Evolutionary conservation across 1,140 invertebrate genomes (phyloP), one percentile per base, ranked within the genome.

Genomic region (Notospermus geniculatus): DNA sequence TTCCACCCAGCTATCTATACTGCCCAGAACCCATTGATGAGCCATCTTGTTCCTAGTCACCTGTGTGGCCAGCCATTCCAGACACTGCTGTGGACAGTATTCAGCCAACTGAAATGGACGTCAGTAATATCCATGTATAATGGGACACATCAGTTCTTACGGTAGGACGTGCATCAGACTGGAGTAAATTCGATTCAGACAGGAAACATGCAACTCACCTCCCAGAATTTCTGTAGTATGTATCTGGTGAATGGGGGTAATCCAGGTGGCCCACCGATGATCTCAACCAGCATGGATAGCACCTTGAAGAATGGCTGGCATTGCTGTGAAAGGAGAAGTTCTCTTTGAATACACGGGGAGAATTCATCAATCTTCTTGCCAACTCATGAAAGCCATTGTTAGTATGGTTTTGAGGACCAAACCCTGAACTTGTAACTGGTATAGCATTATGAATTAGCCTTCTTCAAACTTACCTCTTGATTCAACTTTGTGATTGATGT

Each of bases 241-340:
- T 94, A 83, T 73, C 93, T 91, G 0, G 91, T 93, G 81, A 94
- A 95, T 72, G 90, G 90, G 0, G 92, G 91, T 71, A 93, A 81
- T 0, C 91, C 91, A 28, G 88, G 87, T 0, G 89, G 86, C 15
- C 87, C 88, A 27, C 76, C 77, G 27, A 72, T 70, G 62, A 88
- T 79, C 61, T 83, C 83, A 4, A 82, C 80, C 50, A 84, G 61
- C 72, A 83, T 76, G 1, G 83, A 80, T 39, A 96, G 83, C 54
- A 95, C 82, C 75, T 95, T 95, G 82, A 95, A 95, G 81, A 95
- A 95, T 27, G 92, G 90, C 61, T 92, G 88, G 69, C 90, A 91
- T 54, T 73, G 69, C 74, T 80, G 67, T 2, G 71, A 67, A 50
- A 70, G 28, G 53, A 46, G 19, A 58, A 52, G 23, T 46, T n/a